These are phyloP conservation scores for Drosophila cognata DNA, from an alignment of 2,888 invertebrate species.

Conservation along the genomic window DNA sequence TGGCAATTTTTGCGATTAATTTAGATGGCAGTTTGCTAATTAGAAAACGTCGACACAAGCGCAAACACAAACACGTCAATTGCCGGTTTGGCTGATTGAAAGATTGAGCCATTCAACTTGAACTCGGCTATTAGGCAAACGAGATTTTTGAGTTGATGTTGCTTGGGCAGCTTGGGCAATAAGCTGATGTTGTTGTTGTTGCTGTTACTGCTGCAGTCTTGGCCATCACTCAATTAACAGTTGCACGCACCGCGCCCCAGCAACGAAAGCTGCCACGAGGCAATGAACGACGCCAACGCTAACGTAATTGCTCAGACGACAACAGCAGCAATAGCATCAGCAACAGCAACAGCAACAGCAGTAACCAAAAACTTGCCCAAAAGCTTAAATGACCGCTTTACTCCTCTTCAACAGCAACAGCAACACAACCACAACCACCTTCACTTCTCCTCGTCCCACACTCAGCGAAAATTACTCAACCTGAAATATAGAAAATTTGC, in stretches of 20 bases:
- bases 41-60: slow-evolving; percentile 59
- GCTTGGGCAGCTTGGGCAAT: slow-evolving; percentile 28
- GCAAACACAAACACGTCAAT: slow-evolving; percentile 53
- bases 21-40: slow-evolving; percentile 70
- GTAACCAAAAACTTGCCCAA: slow-evolving; percentile 55
- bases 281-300: slow-evolving; percentile 71
- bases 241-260: slow-evolving; percentile 58
- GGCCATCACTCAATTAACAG: slow-evolving; percentile 71
- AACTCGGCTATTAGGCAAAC: slow-evolving; percentile 83
- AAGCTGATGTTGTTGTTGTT: slow-evolving; percentile 4
- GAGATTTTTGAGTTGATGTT: slow-evolving; percentile 65
- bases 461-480: background rate
- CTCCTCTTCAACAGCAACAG: slow-evolving; percentile 2
- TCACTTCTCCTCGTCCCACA: background rate
- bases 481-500: background rate
- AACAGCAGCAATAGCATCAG: slow-evolving; percentile 16
- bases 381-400: slow-evolving; percentile 43
- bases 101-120: slow-evolving; percentile 82
- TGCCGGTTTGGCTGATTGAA: slow-evolving; percentile 62
- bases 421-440: background rate
- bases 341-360: slow-evolving; percentile 14
- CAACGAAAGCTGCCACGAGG: slow-evolving; percentile 47
- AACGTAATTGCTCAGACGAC: slow-evolving; percentile 49
- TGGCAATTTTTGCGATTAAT: slow-evolving; percentile 54
- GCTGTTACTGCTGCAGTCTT: slow-evolving; percentile 36